phyloP scores from a whole-genome alignment of 2,113 vertebrate species.

The Laticauda laticaudata region DNA sequence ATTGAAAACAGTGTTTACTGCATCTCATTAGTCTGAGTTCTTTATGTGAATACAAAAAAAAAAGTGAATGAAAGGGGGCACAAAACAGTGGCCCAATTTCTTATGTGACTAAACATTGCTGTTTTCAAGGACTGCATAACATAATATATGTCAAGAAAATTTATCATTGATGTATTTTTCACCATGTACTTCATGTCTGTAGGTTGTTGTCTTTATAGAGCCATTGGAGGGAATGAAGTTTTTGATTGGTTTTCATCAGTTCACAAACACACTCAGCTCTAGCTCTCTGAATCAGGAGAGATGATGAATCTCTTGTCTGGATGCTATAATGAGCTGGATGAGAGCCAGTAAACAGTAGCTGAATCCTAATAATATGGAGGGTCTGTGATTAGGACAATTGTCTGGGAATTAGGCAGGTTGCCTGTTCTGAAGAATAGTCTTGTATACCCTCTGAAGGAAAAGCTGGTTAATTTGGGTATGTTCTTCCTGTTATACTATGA shows the following conservation, averaged over 20 bases:
- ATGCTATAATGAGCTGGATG: background rate
- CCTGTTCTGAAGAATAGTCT: background rate
- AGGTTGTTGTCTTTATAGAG: background rate
- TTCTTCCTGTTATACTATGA: background rate
- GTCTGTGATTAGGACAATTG: background rate
- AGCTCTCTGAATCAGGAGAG: background rate
- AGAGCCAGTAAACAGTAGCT: background rate
- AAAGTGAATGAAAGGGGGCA: background rate
- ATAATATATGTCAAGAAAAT: background rate
- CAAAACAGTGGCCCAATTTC: conserved; percentile 1
- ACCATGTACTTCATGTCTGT: background rate
- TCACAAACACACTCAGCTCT: background rate
- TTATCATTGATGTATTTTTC: background rate
- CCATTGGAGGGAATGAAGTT: background rate
- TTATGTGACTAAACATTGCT: background rate
- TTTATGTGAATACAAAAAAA: conserved; percentile 19
- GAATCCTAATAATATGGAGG: background rate
- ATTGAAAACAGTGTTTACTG: background rate
- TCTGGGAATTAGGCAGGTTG: background rate
- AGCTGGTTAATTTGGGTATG: background rate
- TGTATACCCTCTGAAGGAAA: background rate
- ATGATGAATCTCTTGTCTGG: background rate
- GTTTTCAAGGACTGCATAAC: background rate
- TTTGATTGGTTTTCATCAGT: background rate
- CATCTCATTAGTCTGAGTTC: conserved; percentile 19